Evolutionary conservation across 1,140 invertebrate genomes (phyloP), one percentile per base, ranked within the genome.

Genomic region (Pseudomyrmex cubaensis): DNA sequence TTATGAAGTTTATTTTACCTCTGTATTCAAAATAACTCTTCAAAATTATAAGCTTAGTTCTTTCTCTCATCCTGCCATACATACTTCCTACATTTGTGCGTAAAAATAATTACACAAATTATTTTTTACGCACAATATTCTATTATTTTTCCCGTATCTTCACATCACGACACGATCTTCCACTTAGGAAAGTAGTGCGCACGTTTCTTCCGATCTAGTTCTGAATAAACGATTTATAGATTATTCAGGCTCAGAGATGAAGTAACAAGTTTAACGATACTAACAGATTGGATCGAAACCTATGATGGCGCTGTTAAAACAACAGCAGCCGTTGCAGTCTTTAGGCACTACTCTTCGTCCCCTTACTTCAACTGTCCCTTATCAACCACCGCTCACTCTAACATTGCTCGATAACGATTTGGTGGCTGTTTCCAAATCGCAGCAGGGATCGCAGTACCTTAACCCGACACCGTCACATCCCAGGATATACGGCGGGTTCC

Each of bases 271-370:
- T 92, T 92, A 77, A 92, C 85, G 74, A 87, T 90, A 92, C 91
- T 93, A 90, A 93, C 92, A 93, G 92, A 93, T 93, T 92, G 92
- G 91, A 92, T 90, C 90, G 87, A 94, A 94, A 92, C 91, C 92
- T 82, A 93, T 93, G 92, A 93, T 93, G 93, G 93, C 93, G 91
- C 86, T 94, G 88, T 92, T 93, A 82, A 93, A 94, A 93, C 89
- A 93, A 91, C 93, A 93, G 90, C 93, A 93, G 89, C 90, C 93
- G 86, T 90, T 93, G 88, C 93, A 93, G 89, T 88, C 92, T 89
- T 92, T 93, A 92, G 90, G 88, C 87, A 91, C 90, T 88, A 90
- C 91, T 80, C 92, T 93, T 90, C 92, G 91, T 78, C 86, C 90
- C 84, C 92, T 90, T 83, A 92, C 92, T 90, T 91, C 92, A 85